Percentiles rank a stretch among this genome's conserved stretches.
phyloP scores from a whole-genome alignment of 2,113 vertebrate species.

The Pelvicachromis taeniatus region DNA sequence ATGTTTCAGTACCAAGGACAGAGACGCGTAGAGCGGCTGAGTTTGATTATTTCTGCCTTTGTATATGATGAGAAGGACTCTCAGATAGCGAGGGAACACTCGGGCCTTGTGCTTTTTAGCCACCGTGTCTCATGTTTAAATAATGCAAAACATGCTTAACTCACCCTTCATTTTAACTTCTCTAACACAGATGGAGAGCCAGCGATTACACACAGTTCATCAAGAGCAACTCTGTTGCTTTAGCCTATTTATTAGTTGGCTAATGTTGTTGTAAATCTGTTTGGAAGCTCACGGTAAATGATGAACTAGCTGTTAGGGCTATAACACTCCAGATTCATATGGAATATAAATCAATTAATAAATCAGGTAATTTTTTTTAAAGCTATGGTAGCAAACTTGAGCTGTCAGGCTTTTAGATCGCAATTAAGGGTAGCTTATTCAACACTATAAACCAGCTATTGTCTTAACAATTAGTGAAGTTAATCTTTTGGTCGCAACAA shows the following conservation, averaged over 20 bases:
- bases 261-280: not conserved
- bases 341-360: not conserved
- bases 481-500: not conserved
- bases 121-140: not conserved
- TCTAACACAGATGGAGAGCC: not conserved
- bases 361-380: not conserved
- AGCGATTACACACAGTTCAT: not conserved
- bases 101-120: not conserved
- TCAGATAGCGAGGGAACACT: not conserved
- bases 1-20: slow-evolving; percentile 54
- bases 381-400: not conserved
- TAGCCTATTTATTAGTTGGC: not conserved
- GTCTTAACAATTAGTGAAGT: not conserved
- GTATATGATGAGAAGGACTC: not conserved
- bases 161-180: not conserved
- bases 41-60: not conserved
- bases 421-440: not conserved
- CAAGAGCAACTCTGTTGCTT: not conserved
- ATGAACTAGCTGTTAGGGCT: not conserved
- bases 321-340: not conserved
- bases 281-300: not conserved
- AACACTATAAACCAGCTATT: not conserved
- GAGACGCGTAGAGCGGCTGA: not conserved
- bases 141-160: not conserved
- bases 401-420: not conserved